These are phyloP conservation scores for Pitangus sulphuratus DNA, from an alignment of 2,797 vertebrate species.

Conservation along the genomic window DNA sequence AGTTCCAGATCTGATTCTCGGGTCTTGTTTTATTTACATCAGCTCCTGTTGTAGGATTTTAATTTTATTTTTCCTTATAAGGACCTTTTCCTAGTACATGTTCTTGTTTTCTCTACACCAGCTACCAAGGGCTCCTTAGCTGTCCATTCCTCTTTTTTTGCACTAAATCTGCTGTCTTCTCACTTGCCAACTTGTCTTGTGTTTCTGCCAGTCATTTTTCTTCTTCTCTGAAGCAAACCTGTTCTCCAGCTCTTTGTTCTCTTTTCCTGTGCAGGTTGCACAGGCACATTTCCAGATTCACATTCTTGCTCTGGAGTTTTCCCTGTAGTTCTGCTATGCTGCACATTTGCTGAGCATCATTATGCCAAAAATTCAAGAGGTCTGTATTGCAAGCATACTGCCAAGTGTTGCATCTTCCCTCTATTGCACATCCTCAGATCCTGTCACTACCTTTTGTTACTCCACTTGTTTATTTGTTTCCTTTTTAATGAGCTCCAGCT, in stretches of 20 bases:
- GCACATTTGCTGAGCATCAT: neutral
- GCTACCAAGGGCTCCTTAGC: neutral
- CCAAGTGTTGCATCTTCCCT: neutral
- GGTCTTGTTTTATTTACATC: neutral
- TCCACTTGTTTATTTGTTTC: neutral
- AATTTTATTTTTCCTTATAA: neutral
- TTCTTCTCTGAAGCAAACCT: neutral
- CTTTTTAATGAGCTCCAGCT: neutral
- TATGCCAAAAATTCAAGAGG: neutral
- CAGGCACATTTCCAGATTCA: neutral
- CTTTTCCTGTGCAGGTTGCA: neutral
- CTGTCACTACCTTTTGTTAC: neutral
- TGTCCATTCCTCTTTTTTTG: neutral
- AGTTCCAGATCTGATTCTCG: neutral
- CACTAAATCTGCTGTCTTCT: neutral
- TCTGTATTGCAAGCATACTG: neutral
- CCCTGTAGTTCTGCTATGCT: neutral
- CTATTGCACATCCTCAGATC: neutral
- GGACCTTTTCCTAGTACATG: neutral
- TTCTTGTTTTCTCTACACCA: neutral
- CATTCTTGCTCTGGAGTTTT: neutral
- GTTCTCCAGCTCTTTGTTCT: neutral
- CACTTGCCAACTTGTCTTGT: neutral
- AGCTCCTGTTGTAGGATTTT: neutral
- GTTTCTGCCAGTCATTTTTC: neutral